Percentiles rank a stretch among this genome's conserved stretches.
phyloP scores from a whole-genome alignment of 2,797 vertebrate genomes.

The Notamacropus eugenii region DNA sequence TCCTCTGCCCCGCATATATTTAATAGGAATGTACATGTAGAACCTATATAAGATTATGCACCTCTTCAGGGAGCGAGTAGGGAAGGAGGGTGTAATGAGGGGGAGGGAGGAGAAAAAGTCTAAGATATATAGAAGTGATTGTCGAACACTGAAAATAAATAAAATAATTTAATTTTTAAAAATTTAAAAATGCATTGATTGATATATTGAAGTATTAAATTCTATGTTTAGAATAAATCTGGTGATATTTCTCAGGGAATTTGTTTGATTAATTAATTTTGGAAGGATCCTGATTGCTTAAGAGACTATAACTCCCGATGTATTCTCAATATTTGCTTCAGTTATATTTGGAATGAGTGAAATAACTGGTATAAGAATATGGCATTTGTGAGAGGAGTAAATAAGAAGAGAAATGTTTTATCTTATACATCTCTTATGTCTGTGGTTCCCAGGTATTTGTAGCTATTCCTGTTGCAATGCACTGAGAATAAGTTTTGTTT shows the following conservation, averaged over 20 bases:
- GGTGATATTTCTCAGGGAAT: background rate
- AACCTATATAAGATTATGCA: no score
- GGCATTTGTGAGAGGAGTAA: background rate
- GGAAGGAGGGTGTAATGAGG: no score
- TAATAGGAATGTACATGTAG: no score
- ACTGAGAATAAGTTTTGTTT: background rate
- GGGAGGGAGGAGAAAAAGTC: no score
- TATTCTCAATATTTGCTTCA: background rate
- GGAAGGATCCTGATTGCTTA: background rate
- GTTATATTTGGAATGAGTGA: background rate
- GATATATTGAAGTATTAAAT: background rate
- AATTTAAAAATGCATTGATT: background rate
- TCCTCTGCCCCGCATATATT: no score
- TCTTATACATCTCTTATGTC: background rate
- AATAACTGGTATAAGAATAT: background rate
- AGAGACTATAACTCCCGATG: background rate
- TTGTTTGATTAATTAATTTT: background rate
- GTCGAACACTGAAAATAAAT: no score
- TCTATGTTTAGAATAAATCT: background rate
- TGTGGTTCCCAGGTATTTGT: background rate
- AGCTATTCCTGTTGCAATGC: background rate
- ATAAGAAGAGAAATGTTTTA: background rate
- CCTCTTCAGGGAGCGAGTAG: no score
- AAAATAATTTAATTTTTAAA: no score
- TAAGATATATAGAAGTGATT: no score